Base-by-base conservation (phyloP, 1,140 invertebrate genomes). In the Zeugodacus cucurbitae region DNA sequence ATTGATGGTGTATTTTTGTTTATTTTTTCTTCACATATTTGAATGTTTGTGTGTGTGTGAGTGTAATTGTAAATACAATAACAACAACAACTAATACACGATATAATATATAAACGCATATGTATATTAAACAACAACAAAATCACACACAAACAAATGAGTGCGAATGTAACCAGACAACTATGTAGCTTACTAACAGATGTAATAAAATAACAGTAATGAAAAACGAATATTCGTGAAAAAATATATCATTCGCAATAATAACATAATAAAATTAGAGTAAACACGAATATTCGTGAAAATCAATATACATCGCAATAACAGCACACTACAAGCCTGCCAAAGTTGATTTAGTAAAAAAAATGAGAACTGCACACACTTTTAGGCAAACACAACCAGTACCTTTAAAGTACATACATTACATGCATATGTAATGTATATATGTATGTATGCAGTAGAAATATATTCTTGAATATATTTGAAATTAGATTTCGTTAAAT, bases 1-100 rank as follows among this genome's bases (percentile, higher is more conserved):
- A 93, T 93, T 91, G 90, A 93, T 93, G 91, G 92, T 93, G 91
- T 93, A 92, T 91, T 91, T 91, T 89, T 88, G 48, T 82, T 89
- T 89, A 54, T 87, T 88, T 70, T 86, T 87, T 59, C 57, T 78
- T 88, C 54, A 88, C 54, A 70, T 82, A 82, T 82, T 82, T 82
- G 44, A 26, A 82, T 82, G 74, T 82, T 41, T 82, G 74, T 82
- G 74, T 82, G 44, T 82, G 74, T 82, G 74, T 82, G 74, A 48
- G 74, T 82, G 44, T 82, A 82, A 44, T 48, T 82, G 74, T 48
- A 82, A 82, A 82, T 82, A 82, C 44, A 29, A 48, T n/a, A 70
- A 82, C 34, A 82, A 74, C 29, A 11, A 82, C 41, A 20, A 78
- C 41, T 44, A 78, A 32, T 44, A 78, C 41, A 78, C 41, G 32